A percentile compares a stretch with the other conserved stretches of the same genome.
Evolutionary conservation across 2,113 vertebrate genomes (phyloP).

Genomic region (Poeciliopsis turrubarensis): DNA sequence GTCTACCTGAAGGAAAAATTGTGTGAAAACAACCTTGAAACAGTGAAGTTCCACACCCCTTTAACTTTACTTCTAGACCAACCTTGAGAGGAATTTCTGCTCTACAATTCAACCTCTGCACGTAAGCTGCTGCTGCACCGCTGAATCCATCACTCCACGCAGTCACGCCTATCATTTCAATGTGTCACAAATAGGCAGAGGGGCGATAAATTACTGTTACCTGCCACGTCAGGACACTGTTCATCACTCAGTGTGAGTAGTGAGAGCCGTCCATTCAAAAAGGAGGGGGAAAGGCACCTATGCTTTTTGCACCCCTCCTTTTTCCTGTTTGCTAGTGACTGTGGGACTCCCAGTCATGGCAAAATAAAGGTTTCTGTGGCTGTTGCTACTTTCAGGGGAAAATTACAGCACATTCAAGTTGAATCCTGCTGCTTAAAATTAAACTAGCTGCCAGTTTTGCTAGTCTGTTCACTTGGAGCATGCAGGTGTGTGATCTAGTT

Average conservation of each 20-base stretch:
- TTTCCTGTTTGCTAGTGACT: slow-evolving; percentile 16
- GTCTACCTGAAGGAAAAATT: slow-evolving; percentile 38
- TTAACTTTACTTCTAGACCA: slow-evolving; percentile 67
- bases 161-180: slow-evolving; percentile 64
- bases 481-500: too few relatives aligned
- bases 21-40: slow-evolving; percentile 60
- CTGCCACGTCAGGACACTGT: slow-evolving; percentile 59
- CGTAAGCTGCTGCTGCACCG: slow-evolving; percentile 40
- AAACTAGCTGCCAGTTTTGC: too few relatives aligned
- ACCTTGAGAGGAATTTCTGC: slow-evolving; percentile 65
- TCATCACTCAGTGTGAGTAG: slow-evolving; percentile 59
- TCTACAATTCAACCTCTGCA: slow-evolving; percentile 49
- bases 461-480: too few relatives aligned
- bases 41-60: slow-evolving; percentile 30
- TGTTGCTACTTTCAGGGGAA: background rate
- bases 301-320: background rate
- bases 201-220: slow-evolving; percentile 65
- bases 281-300: background rate
- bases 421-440: background rate
- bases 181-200: slow-evolving; percentile 58
- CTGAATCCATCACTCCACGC: slow-evolving; percentile 59
- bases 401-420: background rate
- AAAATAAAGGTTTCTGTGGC: background rate
- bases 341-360: background rate
- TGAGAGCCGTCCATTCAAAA: slow-evolving; percentile 35